Evolutionary conservation across 2,797 vertebrate species (phyloP).

Genomic region (Apodemus agrarius): DNA sequence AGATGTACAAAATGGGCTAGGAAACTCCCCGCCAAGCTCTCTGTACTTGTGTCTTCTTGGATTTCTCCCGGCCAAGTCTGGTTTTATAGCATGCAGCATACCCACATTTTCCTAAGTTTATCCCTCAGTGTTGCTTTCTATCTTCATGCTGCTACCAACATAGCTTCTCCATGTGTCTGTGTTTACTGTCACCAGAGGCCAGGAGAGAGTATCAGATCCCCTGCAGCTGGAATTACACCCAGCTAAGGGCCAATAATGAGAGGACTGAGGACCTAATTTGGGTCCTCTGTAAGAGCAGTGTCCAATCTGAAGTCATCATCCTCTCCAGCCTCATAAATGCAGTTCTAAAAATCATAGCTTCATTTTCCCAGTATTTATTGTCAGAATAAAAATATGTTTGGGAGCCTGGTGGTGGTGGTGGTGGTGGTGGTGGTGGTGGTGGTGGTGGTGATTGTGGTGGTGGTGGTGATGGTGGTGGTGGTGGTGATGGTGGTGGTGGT

Average conservation of each 20-base stretch:
- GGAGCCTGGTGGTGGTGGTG: neutral
- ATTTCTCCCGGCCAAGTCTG: neutral
- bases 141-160: neutral
- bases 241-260: neutral
- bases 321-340: neutral
- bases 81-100: neutral
- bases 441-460: too few relatives aligned
- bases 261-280: neutral
- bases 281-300: neutral
- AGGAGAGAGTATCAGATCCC: neutral
- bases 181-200: neutral
- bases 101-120: neutral
- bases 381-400: conserved; percentile 34
- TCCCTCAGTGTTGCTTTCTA: neutral
- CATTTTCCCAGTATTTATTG: conserved; percentile 27
- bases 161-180: neutral
- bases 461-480: too few relatives aligned
- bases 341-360: neutral
- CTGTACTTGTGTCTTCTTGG: neutral
- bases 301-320: neutral
- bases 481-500: too few relatives aligned
- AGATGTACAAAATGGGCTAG: neutral
- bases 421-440: too few relatives aligned
- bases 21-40: neutral
- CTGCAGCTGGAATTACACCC: neutral